Evolutionary conservation across 1,140 invertebrate genomes (phyloP), one percentile per base, ranked within the genome.

Genomic region (Leguminivora glycinivorella): DNA sequence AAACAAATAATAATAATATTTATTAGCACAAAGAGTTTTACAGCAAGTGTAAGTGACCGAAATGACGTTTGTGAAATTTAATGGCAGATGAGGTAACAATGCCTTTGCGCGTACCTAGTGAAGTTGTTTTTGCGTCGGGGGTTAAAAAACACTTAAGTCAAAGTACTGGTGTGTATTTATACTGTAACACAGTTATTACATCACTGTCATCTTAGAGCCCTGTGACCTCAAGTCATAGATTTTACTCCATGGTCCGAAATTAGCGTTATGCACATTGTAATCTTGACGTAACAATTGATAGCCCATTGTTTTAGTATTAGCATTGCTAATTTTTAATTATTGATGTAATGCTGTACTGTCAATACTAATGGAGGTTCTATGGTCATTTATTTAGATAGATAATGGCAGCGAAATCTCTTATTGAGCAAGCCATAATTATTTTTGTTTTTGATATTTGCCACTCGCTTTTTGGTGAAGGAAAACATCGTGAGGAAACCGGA

Each of bases 201-300:
- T 52, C 19, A 22, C 34, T 38, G 34, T 38, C 47, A 52, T 52
- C n/a, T n/a, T n/a, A 10, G 47, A 52, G 47, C 19, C 47, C 47
- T 19, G 43, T 52, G 43, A 17, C 43, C 43, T 7, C 9, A 0
- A 19, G 43, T 52, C 19, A 52, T 52, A 22, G 47, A 52, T 52
- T 52, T 22, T 52, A 19, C 47, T 22, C 47, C n/a, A 52, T 52
- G 47, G 47, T 22, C 47, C 47, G 10, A 52, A 52, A 52, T 52
- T 52, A 22, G 14, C 43, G 43, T 47, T 52, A 9, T 6, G 47
- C 19, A 52, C 47, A 9, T 52, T 7, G n/a, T 52, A n/a, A 6
- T 22, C 47, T 3, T 52, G 4, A 52, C 47, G 19, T 22, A 52
- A 52, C 47, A 6, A 9, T n/a, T 52, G 14, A 22, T 52, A 1